These are phyloP conservation scores for Lasioglossum leucozonium DNA, from an alignment of 2,888 invertebrate genomes.

Conservation along the genomic window DNA sequence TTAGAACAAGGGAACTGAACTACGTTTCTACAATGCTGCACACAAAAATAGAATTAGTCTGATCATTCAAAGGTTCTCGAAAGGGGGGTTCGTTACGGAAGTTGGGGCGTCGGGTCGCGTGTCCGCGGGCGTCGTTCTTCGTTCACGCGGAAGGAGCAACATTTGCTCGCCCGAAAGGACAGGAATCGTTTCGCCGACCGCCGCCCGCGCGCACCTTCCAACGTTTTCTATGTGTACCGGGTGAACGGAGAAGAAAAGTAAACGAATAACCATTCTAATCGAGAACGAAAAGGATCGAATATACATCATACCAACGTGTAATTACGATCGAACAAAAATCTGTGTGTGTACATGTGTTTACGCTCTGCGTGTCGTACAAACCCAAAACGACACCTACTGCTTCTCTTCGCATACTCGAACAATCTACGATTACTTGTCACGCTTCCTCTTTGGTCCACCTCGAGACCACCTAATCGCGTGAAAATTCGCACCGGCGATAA, in stretches of 20 bases:
- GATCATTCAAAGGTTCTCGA: constrained; percentile 49
- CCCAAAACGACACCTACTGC: constrained; percentile 28
- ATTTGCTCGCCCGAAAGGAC: fast-evolving
- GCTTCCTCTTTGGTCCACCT: not conserved
- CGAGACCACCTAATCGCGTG: not conserved
- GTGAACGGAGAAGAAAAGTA: constrained; percentile 22
- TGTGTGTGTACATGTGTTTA: not conserved
- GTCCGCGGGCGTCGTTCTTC: not conserved
- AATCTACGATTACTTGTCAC: constrained; percentile 33
- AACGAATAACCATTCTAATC: constrained; percentile 39
- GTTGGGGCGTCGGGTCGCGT: not conserved
- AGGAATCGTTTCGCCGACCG: not conserved
- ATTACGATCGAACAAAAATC: constrained; percentile 14
- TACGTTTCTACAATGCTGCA: constrained; percentile 60
- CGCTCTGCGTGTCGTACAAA: constrained; percentile 21
- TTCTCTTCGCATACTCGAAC: constrained; percentile 29
- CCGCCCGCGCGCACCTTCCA: no score
- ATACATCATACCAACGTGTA: not conserved
- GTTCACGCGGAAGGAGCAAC: not conserved
- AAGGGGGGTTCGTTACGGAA: constrained; percentile 40
- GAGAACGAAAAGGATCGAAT: constrained; percentile 30
- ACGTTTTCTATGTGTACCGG: constrained; percentile 5
- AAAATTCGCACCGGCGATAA: not conserved
- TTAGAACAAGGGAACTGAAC: constrained; percentile 40
- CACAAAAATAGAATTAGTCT: constrained; percentile 29